phyloP scores from a whole-genome alignment of 2,113 vertebrate genomes.

The Corvus cornix region DNA sequence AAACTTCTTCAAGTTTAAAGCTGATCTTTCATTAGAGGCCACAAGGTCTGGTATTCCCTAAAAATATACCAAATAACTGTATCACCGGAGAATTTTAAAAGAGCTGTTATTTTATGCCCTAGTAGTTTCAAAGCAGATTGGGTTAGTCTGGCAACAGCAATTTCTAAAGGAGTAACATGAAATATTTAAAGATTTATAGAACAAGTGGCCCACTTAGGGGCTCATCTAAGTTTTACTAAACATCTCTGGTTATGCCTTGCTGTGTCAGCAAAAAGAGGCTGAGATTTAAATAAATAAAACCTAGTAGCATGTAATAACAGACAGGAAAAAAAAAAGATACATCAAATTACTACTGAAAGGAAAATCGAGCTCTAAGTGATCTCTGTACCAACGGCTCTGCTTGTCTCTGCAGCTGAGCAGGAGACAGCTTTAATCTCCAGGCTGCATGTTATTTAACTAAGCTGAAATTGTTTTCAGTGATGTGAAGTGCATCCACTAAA shows the following conservation, averaged over 20 bases:
- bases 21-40: background rate
- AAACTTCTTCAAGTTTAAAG: conserved; percentile 34
- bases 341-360: conserved; percentile 44
- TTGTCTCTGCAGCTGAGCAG: conserved; percentile 38
- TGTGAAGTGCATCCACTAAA: conserved; percentile 22
- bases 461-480: conserved; percentile 30
- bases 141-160: conserved; percentile 54
- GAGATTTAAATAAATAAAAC: conserved; percentile 69
- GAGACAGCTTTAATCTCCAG: conserved; percentile 46
- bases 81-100: conserved; percentile 42
- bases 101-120: conserved; percentile 51
- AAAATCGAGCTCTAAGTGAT: conserved; percentile 51
- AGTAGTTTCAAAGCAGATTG: conserved; percentile 49
- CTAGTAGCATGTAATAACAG: conserved; percentile 34
- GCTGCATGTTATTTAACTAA: conserved; percentile 52
- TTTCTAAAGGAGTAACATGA: conserved; percentile 47
- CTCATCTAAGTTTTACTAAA: conserved; percentile 72
- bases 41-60: conserved; percentile 6
- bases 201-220: conserved; percentile 62
- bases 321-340: background rate
- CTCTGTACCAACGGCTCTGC: background rate
- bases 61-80: conserved; percentile 50
- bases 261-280: conserved; percentile 64
- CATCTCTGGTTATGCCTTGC: conserved; percentile 59
- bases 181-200: conserved; percentile 74